Percentiles rank a stretch among this genome's conserved stretches.
Evolutionary conservation across 2,113 vertebrate species (phyloP).

Genomic region (Lycaon pictus): DNA sequence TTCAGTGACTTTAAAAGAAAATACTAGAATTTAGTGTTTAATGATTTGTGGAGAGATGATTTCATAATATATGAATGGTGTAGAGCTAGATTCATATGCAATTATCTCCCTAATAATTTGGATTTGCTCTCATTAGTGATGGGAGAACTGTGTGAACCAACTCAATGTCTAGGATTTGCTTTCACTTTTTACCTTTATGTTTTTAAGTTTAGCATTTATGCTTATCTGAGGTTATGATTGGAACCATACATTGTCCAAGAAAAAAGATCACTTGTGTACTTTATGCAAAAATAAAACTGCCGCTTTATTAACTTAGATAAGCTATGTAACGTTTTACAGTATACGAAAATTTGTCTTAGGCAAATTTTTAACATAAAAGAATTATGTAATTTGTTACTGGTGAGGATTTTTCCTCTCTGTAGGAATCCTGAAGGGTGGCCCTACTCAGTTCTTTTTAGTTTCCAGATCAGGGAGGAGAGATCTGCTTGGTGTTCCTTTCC

Average conservation of each 20-base stretch:
- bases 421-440: background rate
- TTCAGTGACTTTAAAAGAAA: slow-evolving; percentile 23
- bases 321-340: background rate
- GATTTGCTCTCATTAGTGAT: background rate
- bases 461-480: background rate
- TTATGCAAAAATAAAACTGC: background rate
- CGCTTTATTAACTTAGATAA: background rate
- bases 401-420: background rate
- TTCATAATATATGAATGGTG: background rate
- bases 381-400: background rate
- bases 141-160: background rate
- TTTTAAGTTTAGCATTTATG: background rate
- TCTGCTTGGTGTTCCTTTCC: background rate
- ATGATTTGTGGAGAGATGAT: background rate
- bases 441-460: background rate
- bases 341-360: background rate
- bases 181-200: background rate
- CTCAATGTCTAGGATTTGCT: background rate
- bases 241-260: background rate
- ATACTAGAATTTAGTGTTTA: background rate
- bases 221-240: background rate
- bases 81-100: background rate
- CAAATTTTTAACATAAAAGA: background rate
- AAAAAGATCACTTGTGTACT: background rate
- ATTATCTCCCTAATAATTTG: background rate